Conservation (phyloP, 2,113 vertebrate genomes). For the Xiphorhynchus elegans region DNA sequence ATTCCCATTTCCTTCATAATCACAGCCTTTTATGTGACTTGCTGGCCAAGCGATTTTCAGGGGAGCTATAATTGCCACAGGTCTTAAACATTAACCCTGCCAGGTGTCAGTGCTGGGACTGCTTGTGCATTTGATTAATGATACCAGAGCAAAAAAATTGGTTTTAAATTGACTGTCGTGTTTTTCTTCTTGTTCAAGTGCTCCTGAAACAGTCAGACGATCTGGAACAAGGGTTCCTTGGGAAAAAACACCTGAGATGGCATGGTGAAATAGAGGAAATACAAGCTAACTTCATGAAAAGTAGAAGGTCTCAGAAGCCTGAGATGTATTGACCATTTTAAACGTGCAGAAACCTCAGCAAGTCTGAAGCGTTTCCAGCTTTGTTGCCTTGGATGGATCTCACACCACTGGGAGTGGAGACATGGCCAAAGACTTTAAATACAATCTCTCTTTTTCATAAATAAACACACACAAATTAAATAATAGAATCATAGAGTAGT, state of each 20-base stretch:
- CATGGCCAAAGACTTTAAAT: background rate
- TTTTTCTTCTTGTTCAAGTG: constrained; percentile 73
- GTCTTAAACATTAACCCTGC: constrained; percentile 89
- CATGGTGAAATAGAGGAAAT: constrained; percentile 38
- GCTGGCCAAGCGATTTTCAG: constrained; percentile 72
- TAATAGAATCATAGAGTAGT: background rate
- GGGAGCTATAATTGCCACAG: constrained; percentile 85
- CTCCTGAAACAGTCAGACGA: constrained; percentile 82
- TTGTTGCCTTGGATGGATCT: background rate
- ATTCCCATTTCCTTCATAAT: constrained; percentile 97
- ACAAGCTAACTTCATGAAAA: background rate
- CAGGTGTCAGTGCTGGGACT: constrained; percentile 89
- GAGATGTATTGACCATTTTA: background rate
- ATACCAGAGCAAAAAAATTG: constrained; percentile 79
- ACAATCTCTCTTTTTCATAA: background rate
- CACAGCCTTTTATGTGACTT: constrained; percentile 88
- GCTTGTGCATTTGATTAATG: constrained; percentile 93
- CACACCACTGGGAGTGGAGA: background rate
- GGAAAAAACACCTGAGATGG: constrained; percentile 64
- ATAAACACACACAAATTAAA: background rate
- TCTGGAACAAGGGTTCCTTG: constrained; percentile 71
- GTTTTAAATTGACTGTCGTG: constrained; percentile 76
- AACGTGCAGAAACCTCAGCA: background rate
- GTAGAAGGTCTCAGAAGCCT: background rate
- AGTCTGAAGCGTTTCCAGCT: background rate